phyloP scores from a whole-genome alignment of 1,140 invertebrate species.

The Trachymyrmex cornetzi region DNA sequence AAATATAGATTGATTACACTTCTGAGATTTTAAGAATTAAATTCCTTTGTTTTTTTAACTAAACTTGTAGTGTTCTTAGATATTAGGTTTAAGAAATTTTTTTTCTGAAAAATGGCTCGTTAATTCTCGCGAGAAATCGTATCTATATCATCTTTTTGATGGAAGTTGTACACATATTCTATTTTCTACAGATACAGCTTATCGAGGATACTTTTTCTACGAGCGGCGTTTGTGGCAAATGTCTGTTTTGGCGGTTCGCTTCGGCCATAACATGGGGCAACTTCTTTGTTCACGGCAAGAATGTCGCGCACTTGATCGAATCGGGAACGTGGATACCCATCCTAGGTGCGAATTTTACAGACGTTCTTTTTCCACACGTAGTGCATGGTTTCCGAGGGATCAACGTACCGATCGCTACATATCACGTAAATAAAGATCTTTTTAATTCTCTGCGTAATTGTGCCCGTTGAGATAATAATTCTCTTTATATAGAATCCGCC shows the following conservation, averaged over 20 bases:
- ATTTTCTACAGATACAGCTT: conserved; percentile 46
- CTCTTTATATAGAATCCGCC: conserved; percentile 91
- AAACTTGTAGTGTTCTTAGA: not conserved
- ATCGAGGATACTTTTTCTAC: not conserved
- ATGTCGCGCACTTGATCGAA: conserved; percentile 86
- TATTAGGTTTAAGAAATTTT: not conserved
- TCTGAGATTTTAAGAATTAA: not conserved
- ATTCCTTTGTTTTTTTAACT: not conserved
- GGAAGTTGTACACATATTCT: not conserved
- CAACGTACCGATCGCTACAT: conserved; percentile 89
- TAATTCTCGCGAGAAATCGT: not conserved
- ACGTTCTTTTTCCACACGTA: conserved; percentile 93
- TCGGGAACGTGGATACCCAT: conserved; percentile 92
- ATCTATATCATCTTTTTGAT: not conserved
- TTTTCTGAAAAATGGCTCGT: not conserved
- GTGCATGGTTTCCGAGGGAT: conserved; percentile 92
- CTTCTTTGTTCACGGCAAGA: conserved; percentile 75
- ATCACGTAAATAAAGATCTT: conserved; percentile 88
- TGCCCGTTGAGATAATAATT: not conserved
- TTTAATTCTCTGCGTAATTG: not conserved
- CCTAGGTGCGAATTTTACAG: conserved; percentile 89
- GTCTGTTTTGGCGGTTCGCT: conserved; percentile 89
- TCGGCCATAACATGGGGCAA: conserved; percentile 91
- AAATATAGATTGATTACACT: not conserved
- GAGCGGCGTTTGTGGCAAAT: conserved; percentile 88